Evolutionary conservation across 2,113 vertebrate genomes (phyloP), one percentile per base, ranked within the genome.

Genomic region (Amblyornis subalaris): DNA sequence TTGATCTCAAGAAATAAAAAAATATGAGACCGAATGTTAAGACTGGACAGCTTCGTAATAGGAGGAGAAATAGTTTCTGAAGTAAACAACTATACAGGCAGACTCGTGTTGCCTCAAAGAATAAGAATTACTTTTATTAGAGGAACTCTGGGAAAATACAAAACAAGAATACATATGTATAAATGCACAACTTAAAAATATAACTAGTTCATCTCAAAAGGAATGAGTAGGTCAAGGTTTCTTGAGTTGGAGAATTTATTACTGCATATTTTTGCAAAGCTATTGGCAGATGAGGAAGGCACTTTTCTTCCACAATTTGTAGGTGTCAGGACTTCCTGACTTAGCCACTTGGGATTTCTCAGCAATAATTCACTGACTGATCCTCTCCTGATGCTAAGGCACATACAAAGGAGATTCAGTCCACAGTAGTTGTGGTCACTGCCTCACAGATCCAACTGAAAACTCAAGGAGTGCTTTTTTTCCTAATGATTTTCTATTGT

Each of bases 211-310:
- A 36, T 67, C 70, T 81, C 65, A 42, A n/a, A 85, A 81, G 23
- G 53, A 80, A n/a, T 85, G 66, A 71, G 47, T 85, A 85, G 80
- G 42, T 66, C 82, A 66, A 47, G 62, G 36, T 85, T 92, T 80
- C 88, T 77, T 47, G 88, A n/a, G 28, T 29, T 90, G 62, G 60
- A 28, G 76, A 83, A 60, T 31, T 31, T 71, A 29, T 67, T 61
- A 38, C 28, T 54, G 42, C 31, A 2, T 17, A 40, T 10, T 88
- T 70, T n/a, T 61, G 67, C 36, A 76, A 24, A 77, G 64, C 40
- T 45, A 2, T 12, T 1, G 5, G 66, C 51, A 73, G 66, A 12
- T 50, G 61, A 33, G 45, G 64, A 45, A 72, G 48, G 35, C 35
- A 5, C 58, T 22, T 29, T 8, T 94, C 54, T 62, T 47, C 35